Percentiles rank a stretch among this genome's conserved stretches.
Evolutionary conservation across 2,113 vertebrate genomes (phyloP).

Genomic region (Apaloderma vittatum): DNA sequence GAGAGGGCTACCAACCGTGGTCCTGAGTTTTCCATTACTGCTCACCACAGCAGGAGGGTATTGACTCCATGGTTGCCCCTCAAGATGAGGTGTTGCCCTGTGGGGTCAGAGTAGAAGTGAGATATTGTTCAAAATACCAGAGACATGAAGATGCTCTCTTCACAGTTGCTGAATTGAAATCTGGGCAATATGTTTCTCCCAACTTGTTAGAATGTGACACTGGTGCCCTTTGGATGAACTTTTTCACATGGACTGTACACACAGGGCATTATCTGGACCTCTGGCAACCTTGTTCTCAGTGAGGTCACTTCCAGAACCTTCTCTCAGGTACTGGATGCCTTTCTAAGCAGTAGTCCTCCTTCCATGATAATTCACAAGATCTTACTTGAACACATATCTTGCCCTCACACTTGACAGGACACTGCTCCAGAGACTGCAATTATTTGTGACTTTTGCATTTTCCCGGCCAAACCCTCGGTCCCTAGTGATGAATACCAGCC

Average conservation of each 20-base stretch:
- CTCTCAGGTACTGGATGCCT: background rate
- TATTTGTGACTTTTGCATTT: no score
- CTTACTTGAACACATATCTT: background rate
- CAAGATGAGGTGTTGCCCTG: no score
- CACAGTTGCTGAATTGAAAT: background rate
- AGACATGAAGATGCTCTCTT: background rate
- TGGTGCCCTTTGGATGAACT: background rate
- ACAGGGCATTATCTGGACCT: background rate
- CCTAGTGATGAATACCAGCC: no score
- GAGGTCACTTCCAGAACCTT: background rate
- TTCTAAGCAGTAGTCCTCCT: background rate
- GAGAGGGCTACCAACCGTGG: no score
- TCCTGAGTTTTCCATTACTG: no score
- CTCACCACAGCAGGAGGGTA: no score
- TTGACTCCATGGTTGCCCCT: no score
- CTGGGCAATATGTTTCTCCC: background rate
- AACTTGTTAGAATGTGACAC: background rate
- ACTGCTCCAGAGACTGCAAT: background rate
- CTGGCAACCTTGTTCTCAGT: background rate
- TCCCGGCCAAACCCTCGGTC: no score
- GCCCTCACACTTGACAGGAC: background rate
- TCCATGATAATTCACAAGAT: background rate
- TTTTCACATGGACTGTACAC: background rate
- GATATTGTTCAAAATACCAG: no score
- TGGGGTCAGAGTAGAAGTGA: no score